Evolutionary conservation across 2,797 vertebrate species (phyloP).

Genomic region (Bovichtus variegatus): DNA sequence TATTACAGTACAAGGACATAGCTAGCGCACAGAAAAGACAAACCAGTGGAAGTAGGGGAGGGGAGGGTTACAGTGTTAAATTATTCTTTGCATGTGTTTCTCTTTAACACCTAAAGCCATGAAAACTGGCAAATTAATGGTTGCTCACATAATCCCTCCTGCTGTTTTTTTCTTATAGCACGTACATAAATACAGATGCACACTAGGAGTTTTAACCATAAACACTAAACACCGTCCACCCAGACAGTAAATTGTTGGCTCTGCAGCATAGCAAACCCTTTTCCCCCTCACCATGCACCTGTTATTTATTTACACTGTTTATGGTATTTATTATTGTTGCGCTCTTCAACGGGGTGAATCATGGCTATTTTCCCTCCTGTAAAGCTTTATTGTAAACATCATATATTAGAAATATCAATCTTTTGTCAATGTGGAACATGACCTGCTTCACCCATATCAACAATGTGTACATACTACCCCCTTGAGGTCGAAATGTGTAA

Average conservation of each 20-base stretch:
- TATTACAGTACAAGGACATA: no score
- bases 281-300: conserved; percentile 21
- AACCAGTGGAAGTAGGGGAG: no score
- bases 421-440: conserved; percentile 29
- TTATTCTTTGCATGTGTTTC: no score
- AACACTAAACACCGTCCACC: conserved; percentile 21
- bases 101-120: no score
- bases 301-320: conserved; percentile 50
- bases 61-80: no score
- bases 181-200: conserved; percentile 4
- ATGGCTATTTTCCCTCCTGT: conserved; percentile 53
- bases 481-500: conserved; percentile 40
- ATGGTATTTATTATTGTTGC: conserved; percentile 53
- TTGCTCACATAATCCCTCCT: not conserved
- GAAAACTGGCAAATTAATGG: not conserved
- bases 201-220: not conserved
- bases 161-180: not conserved
- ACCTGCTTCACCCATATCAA: not conserved
- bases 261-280: conserved; percentile 3
- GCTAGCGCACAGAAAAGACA: no score
- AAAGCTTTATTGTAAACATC: conserved; percentile 49
- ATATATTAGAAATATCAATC: conserved; percentile 61
- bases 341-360: conserved; percentile 50
- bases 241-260: conserved; percentile 24
- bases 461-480: conserved; percentile 58